Evolutionary conservation across 2,888 invertebrate genomes (phyloP).

Genomic region (Xestia xanthographa): DNA sequence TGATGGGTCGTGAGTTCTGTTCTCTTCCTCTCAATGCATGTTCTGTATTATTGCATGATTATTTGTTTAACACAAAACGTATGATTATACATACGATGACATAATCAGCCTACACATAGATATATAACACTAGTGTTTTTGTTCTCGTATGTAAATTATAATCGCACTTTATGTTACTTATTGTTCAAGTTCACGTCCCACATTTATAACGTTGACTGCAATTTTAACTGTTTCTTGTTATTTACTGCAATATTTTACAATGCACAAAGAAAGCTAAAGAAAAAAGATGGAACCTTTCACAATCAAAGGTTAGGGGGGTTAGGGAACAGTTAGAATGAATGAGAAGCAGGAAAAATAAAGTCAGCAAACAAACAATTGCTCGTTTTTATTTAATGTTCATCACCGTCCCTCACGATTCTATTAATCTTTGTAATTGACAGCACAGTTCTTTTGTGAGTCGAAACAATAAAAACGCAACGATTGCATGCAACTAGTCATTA

Average conservation of each 20-base stretch:
- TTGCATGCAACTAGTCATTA: conserved; percentile 53
- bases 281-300: neutral
- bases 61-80: conserved; percentile 7
- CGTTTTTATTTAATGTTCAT: conserved; percentile 27
- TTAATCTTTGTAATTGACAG: conserved; percentile 51
- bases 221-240: conserved; percentile 28
- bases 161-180: conserved; percentile 8
- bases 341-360: conserved; percentile 28
- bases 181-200: conserved; percentile 30
- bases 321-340: conserved; percentile 24
- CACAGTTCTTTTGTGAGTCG: conserved; percentile 24
- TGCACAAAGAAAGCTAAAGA: conserved; percentile 13
- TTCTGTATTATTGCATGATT: conserved; percentile 33
- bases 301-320: no score
- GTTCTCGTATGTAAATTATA: conserved; percentile 22
- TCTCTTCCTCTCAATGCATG: conserved; percentile 41
- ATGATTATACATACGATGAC: conserved; percentile 1
- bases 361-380: conserved; percentile 33
- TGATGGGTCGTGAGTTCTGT: conserved; percentile 78
- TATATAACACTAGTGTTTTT: conserved; percentile 24
- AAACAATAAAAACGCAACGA: conserved; percentile 57
- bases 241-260: conserved; percentile 3
- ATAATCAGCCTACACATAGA: conserved; percentile 20
- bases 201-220: conserved; percentile 17
- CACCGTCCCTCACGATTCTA: conserved; percentile 32